Base-by-base conservation (phyloP, 2,797 vertebrate genomes). In the Valencia hispanica region DNA sequence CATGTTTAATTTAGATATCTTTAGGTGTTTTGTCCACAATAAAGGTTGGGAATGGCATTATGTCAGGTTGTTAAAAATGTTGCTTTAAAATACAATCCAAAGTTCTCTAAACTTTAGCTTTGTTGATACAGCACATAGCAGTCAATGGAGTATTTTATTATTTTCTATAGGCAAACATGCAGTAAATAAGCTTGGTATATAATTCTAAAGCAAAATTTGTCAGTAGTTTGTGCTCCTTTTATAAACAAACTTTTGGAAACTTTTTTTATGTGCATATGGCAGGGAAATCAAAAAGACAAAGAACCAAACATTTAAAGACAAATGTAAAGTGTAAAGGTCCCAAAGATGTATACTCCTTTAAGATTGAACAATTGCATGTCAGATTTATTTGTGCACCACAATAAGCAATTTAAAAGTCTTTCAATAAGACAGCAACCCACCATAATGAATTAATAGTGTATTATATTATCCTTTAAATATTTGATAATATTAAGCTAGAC, bases 41-140 rank as follows among this genome's bases (percentile, higher is more conserved):
- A 30, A 78, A 69, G 51, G 69, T 79, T 66, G 51, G 80, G 75
- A 61, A 55, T 84, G 74, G 7, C 14, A 51, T 75, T 65, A 75
- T 14, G 20, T 66, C 1, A 80, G 66, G 25, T 48, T 51, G 9
- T 50, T 25, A n/a, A 39, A 25, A 25, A 12, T 25, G 10, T 36
- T 27, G 36, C 3, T 0, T 41, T 22, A n/a, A n/a, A 66, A n/a
- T 66, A 66, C 41, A 5, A 25, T 12, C 20, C 1, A 55, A 55
- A 27, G 20, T 66, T 63, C 18, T 18, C 3, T 2, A n/a, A 36
- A 5, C 1, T 36, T 65, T 39, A 36, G 8, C 36, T 66, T 20
- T 66, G 36, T 12, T 41, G 36, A 10, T 34, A n/a, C 36, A 66
- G 63, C 48, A 7, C 14, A 3, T 48, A 48, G 18, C 48, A 50